These are phyloP conservation scores for Tiliacea citrago DNA, from an alignment of 2,888 invertebrate species.

Conservation along the genomic window DNA sequence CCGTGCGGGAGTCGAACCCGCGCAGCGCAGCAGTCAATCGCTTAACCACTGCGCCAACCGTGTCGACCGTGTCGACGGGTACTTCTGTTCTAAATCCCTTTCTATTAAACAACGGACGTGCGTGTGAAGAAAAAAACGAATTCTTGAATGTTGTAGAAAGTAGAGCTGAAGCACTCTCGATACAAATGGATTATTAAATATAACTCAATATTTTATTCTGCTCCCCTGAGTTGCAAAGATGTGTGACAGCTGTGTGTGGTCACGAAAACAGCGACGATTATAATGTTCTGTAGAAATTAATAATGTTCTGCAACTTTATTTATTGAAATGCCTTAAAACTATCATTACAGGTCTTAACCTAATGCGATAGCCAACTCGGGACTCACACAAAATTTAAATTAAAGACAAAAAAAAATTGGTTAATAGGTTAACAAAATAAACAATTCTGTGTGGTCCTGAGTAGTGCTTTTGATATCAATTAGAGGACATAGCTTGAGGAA, in stretches of 20 bases:
- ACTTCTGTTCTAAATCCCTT: not conserved
- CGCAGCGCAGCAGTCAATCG: no score
- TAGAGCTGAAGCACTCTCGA: slow-evolving; percentile 51
- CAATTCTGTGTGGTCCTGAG: not conserved
- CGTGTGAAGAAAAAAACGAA: slow-evolving; percentile 24
- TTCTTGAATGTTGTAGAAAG: slow-evolving; percentile 43
- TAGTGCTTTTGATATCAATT: not conserved
- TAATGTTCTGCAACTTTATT: not conserved
- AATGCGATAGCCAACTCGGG: no score
- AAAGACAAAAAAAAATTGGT: no score
- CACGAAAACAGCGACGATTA: not conserved
- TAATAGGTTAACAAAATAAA: no score
- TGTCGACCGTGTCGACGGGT: no score
- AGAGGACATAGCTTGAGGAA: not conserved
- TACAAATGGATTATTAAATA: slow-evolving; percentile 62
- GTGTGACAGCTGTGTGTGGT: slow-evolving; percentile 57
- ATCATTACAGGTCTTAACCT: no score
- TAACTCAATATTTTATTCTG: slow-evolving; percentile 59
- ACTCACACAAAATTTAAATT: no score
- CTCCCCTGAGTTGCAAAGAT: slow-evolving; percentile 55
- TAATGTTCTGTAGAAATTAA: not conserved
- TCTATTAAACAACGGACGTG: not conserved
- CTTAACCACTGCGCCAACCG: no score
- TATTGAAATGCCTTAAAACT: no score
- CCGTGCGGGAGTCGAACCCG: no score